Evolutionary conservation across 2,888 invertebrate genomes (phyloP).

Genomic region (Congeria kusceri): DNA sequence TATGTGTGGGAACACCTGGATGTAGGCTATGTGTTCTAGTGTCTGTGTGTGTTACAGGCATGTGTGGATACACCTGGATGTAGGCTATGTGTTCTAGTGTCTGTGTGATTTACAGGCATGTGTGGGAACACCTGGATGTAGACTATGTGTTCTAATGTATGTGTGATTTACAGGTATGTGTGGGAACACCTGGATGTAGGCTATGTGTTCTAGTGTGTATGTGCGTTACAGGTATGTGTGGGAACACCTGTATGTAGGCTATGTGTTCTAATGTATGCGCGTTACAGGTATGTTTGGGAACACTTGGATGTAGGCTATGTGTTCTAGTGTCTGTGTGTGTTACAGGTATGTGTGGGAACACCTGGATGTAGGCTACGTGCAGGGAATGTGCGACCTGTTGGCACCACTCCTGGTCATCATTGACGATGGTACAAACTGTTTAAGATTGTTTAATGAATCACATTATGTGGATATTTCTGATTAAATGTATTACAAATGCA

Average conservation of each 20-base stretch:
- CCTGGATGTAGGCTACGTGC: conserved; percentile 97
- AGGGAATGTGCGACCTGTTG: conserved; percentile 98
- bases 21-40: neutral
- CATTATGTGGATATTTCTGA: neutral
- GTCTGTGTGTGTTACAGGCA: no score
- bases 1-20: neutral
- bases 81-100: no score
- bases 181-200: conserved; percentile 98
- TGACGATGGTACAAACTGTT: conserved; percentile 89
- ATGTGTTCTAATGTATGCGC: conserved; percentile 95
- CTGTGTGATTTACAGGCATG: no score
- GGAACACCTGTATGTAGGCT: conserved; percentile 97
- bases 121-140: no score
- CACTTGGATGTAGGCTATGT: conserved; percentile 97
- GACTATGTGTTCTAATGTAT: no score
- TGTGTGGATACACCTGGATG: no score
- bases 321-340: neutral
- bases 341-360: conserved; percentile 98
- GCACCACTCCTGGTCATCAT: conserved; percentile 96
- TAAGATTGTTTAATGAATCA: neutral
- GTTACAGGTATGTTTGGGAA: conserved; percentile 96
- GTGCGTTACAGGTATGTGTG: conserved; percentile 92
- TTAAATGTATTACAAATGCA: no score
- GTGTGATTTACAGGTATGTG: conserved; percentile 90
- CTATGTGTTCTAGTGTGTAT: conserved; percentile 88